Conservation (phyloP, 2,888 invertebrate genomes). For the Drosophila meridionalis region DNA sequence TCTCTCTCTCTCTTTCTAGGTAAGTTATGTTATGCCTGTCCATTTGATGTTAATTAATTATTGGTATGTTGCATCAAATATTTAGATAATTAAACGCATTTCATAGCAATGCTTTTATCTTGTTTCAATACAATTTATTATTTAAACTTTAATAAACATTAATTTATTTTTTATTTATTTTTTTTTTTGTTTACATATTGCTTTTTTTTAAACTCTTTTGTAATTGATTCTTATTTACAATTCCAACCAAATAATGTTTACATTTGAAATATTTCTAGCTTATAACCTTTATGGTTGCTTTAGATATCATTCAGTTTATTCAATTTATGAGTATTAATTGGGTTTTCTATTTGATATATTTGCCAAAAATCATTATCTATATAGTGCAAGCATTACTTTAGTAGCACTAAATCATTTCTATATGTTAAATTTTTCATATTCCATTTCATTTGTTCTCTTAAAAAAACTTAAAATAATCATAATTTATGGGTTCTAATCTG, state of each 20-base stretch:
- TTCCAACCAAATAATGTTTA: too few species aligned
- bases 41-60: conserved; percentile 34
- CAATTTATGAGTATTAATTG: neutral
- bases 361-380: neutral
- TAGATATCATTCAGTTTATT: neutral
- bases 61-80: conserved; percentile 57
- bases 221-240: neutral
- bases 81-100: conserved; percentile 9
- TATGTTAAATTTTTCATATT: neutral
- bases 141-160: neutral
- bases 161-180: neutral
- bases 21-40: conserved; percentile 48
- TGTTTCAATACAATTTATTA: neutral
- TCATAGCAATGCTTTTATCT: neutral
- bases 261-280: neutral
- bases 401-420: neutral
- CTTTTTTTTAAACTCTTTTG: neutral
- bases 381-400: neutral
- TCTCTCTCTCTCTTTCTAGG: conserved; percentile 59
- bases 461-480: neutral
- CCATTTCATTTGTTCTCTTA: neutral
- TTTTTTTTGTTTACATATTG: too few species aligned
- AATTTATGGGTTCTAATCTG: neutral
- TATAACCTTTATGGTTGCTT: neutral
- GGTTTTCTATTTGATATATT: neutral